phyloP scores from a whole-genome alignment of 2,113 vertebrate species.

The Lepisosteus oculatus region DNA sequence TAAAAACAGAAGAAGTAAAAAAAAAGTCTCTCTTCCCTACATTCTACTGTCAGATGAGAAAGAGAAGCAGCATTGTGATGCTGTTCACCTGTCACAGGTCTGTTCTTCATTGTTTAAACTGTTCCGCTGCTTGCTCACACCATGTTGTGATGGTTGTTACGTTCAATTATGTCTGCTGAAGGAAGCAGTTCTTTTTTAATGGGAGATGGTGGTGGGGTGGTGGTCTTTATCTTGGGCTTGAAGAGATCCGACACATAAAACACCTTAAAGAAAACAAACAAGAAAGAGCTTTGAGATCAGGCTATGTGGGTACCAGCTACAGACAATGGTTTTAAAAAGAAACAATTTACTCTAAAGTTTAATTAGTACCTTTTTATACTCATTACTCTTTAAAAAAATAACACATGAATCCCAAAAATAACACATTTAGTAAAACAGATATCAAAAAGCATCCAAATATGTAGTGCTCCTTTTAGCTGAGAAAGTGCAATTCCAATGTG shows the following conservation, averaged over 20 bases:
- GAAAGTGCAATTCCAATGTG: too few relatives aligned
- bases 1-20: constrained; percentile 57
- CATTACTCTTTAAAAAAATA: too few relatives aligned
- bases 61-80: constrained; percentile 78
- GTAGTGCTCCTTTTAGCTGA: too few relatives aligned
- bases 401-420: too few relatives aligned
- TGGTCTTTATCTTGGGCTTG: constrained; percentile 74
- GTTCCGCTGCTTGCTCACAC: constrained; percentile 52
- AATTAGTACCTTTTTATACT: too few relatives aligned
- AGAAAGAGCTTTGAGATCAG: neutral
- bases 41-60: constrained; percentile 99
- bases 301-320: too few relatives aligned
- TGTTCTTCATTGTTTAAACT: constrained; percentile 9
- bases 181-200: constrained; percentile 93
- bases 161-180: constrained; percentile 89
- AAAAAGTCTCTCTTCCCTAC: constrained; percentile 86
- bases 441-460: too few relatives aligned
- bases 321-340: too few relatives aligned
- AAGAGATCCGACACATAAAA: constrained; percentile 96
- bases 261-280: constrained; percentile 63
- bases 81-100: constrained; percentile 73
- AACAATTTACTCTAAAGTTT: too few relatives aligned
- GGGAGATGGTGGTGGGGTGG: constrained; percentile 73
- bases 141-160: constrained; percentile 96
- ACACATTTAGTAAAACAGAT: too few relatives aligned